These are phyloP conservation scores for Ptychochromis oligacanthus DNA, from an alignment of 2,113 vertebrate species.

Conservation along the genomic window DNA sequence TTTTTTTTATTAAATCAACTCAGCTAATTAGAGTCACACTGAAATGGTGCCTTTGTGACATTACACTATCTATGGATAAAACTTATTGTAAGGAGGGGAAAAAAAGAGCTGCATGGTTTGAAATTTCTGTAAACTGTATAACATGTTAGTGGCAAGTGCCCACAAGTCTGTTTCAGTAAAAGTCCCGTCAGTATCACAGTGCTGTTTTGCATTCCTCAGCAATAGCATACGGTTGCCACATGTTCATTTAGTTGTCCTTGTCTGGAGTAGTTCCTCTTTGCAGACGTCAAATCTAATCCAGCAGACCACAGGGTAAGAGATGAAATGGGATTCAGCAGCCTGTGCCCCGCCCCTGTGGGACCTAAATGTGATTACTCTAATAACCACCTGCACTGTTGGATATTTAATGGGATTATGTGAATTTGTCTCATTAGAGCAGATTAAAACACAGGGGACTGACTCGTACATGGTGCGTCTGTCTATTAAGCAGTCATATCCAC, in stretches of 20 bases:
- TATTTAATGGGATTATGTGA: conserved; percentile 62
- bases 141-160: not conserved
- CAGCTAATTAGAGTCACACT: no score
- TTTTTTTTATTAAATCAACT: no score
- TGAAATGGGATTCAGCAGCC: conserved; percentile 6
- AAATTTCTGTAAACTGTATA: fast-evolving
- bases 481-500: conserved; percentile 9
- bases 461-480: not conserved
- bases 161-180: not conserved
- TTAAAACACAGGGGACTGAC: conserved; percentile 42
- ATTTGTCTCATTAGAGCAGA: conserved; percentile 55
- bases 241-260: conserved; percentile 15
- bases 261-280: conserved; percentile 18
- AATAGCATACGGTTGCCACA: conserved; percentile 29
- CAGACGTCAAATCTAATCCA: conserved; percentile 13
- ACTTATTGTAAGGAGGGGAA: not conserved
- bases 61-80: fast-evolving
- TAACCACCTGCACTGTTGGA: conserved; percentile 39
- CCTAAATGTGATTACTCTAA: conserved; percentile 65
- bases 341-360: conserved; percentile 1
- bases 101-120: not conserved
- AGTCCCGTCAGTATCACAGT: not conserved
- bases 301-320: not conserved
- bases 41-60: no score
- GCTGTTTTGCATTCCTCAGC: not conserved